Conservation (phyloP, 2,113 vertebrate species). For the Prochilodus magdalenae region DNA sequence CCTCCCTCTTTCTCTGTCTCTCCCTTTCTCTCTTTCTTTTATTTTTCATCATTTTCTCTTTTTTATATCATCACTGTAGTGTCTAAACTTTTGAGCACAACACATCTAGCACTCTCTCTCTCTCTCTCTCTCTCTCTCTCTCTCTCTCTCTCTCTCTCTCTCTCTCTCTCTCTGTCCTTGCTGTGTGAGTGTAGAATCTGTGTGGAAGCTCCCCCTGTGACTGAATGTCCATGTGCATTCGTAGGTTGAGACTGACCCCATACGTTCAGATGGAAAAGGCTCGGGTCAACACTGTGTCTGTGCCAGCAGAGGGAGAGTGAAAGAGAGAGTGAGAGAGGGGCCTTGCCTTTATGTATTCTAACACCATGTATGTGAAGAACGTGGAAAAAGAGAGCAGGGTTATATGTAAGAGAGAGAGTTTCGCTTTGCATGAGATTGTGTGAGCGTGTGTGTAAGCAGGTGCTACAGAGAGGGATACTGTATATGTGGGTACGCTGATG, state of each 20-base stretch:
- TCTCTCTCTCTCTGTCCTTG: slow-evolving; percentile 41
- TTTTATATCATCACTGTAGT: too few relatives aligned
- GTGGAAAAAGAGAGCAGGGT: too few relatives aligned
- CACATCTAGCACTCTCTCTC: neutral
- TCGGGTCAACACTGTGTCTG: slow-evolving; percentile 2
- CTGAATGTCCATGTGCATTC: slow-evolving; percentile 25
- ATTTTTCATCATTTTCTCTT: too few relatives aligned
- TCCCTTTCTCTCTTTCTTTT: too few relatives aligned
- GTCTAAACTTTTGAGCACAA: too few relatives aligned
- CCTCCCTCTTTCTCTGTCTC: too few relatives aligned
- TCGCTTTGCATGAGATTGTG: too few relatives aligned
- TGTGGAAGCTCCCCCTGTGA: slow-evolving; percentile 32
- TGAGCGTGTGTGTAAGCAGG: too few relatives aligned
- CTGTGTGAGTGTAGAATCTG: slow-evolving; percentile 30
- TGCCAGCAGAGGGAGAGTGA: neutral
- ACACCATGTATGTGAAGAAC: neutral
- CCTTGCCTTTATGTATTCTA: neutral
- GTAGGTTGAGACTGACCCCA: slow-evolving; percentile 55
- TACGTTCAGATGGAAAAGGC: slow-evolving; percentile 47
- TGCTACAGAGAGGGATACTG: too few relatives aligned
- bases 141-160: slow-evolving; percentile 37
- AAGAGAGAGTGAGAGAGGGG: neutral
- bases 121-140: slow-evolving; percentile 31
- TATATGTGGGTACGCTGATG: too few relatives aligned
- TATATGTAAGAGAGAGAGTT: neutral